Base-by-base conservation (phyloP, 2,888 invertebrate genomes). In the Sipunculus nudus region DNA sequence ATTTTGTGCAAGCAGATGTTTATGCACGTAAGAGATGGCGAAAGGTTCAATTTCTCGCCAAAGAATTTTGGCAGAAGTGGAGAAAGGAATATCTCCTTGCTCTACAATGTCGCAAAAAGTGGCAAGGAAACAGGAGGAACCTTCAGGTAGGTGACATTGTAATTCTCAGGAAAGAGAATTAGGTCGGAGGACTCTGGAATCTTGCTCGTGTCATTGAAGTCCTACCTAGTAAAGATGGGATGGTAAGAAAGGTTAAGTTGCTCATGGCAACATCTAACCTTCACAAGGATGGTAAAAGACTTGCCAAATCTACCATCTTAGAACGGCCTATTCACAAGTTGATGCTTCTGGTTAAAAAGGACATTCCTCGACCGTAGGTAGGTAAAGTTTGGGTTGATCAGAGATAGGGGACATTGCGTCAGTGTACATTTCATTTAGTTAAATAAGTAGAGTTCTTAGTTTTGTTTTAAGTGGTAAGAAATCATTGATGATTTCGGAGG, bases 51-150 rank as follows among this genome's bases (percentile, higher is more conserved):
- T 53, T 35, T 26, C 29, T 59, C 32, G 49, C 52, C n/a, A 48
- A 62, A 23, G 25, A 48, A 35, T 62, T 62, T 40, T 62, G 59
- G 58, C 32, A 46, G 3, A 46, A 43, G 23, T 59, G 62, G 62
- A 35, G 45, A 35, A 46, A 35, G 19, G 58, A 62, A 41, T 62
- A 54, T 39, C 25, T 62, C 13, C 31, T 23, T 0, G 43, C n/a
- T 10, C 40, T 62, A 2, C 53, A 59, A 40, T 16, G 19, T 23
- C 25, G 55, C 31, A 48, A 47, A 29, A 63, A 59, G 39, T 63
- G 63, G 63, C 5, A 19, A 28, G 21, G 25, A 41, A 23, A 23
- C 2, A 32, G 26, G n/a, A 25, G 38, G 19, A 46, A 57, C 40
- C n/a, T 61, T n/a, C 4, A 49, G 19, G 49, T 25, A 28, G 52